Evolutionary conservation across 1,140 invertebrate genomes (phyloP).

Genomic region (Hylaeus volcanicus): DNA sequence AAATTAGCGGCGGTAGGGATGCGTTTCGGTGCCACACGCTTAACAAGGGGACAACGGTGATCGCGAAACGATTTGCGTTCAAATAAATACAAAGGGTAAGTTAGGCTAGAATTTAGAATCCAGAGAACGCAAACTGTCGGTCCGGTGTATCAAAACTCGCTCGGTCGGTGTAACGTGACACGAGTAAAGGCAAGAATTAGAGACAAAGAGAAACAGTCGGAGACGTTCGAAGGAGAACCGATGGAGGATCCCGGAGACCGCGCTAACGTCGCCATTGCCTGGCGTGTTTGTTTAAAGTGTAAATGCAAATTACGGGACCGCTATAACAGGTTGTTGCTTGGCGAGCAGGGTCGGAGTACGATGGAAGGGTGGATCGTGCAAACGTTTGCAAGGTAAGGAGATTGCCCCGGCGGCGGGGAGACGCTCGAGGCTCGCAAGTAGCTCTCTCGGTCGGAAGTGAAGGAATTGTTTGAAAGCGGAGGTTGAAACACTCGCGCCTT

Average conservation of each 20-base stretch:
- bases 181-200: neutral
- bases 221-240: neutral
- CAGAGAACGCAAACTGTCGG: no score
- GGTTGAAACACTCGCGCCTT: constrained; percentile 34
- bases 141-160: no score
- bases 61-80: neutral
- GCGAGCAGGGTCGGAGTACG: neutral
- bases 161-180: neutral
- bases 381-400: constrained; percentile 48
- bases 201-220: neutral
- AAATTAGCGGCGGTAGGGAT: neutral
- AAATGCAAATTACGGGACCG: constrained; percentile 48
- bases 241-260: neutral
- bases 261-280: constrained; percentile 35
- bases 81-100: no score
- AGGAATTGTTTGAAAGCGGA: constrained; percentile 44
- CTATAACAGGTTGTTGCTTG: constrained; percentile 53
- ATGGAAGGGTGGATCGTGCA: constrained; percentile 28
- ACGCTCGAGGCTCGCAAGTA: constrained; percentile 13
- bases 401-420: constrained; percentile 18
- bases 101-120: neutral
- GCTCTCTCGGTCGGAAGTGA: neutral
- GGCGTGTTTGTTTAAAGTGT: constrained; percentile 48
- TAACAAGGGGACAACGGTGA: neutral
- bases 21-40: no score